Base-by-base conservation (phyloP, 1,140 invertebrate genomes). In the Gerris buenoi region DNA sequence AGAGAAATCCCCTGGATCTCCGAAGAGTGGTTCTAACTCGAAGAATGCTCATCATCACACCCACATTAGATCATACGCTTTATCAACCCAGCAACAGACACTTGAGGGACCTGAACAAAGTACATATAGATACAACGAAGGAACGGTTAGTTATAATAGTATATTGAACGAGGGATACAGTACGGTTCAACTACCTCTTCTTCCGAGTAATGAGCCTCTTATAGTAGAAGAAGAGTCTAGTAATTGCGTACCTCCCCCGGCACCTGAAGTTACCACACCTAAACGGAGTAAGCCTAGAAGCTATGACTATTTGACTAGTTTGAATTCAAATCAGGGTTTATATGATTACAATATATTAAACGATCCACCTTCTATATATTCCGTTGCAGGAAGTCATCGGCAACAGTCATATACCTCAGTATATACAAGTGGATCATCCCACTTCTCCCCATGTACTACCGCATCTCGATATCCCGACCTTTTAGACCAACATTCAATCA, bases 1-100 rank as follows among this genome's bases (percentile, higher is more conserved):
- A 69, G 89, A 91, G 77, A 91, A 91, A 78, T 90, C 88, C 27
- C 88, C 88, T 14, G 85, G 85, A 63, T 89, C 86, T 1, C 86
- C 88, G 0, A 83, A 83, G 70, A 25, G 66, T 26, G 46, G 27
- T 56, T 27, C 62, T 27, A 61, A 65, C 63, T 64, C 25, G 46
- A 68, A 68, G 23, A 60, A 25, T 57, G 13, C 29, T 27, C 67
- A 64, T 18, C 59, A 28, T 2, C 61, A 56, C 22, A 64, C 63
- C 27, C 13, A 22, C 18, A 65, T 69, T 78, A 26, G 74, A 78
- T 69, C 74, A 59, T 60, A 60, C 58, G 3, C 15, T 60, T 60
- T 60, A 60, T 3, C 58, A 3, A 60, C 58, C 15, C 58, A 3
- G 3, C 23, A 66, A 33, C 23, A 22, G 66, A 56, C 70, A 64